Percentiles rank a stretch among this genome's conserved stretches.
Conservation (phyloP, 2,113 vertebrate genomes). For the Pseudopodoces humilis region DNA sequence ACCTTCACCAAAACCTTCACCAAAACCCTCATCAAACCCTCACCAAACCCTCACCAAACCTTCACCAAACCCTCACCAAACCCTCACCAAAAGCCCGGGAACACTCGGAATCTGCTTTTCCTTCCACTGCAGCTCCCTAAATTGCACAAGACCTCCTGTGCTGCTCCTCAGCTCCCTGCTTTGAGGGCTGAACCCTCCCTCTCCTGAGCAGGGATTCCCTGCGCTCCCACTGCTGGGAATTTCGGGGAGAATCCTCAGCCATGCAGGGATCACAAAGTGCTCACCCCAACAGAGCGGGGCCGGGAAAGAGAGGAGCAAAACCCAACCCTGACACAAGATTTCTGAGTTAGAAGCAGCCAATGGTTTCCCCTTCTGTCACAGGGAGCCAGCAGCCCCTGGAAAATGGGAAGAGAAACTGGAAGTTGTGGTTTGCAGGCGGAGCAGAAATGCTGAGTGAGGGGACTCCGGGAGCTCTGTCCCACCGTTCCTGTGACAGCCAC, state of each 20-base stretch:
- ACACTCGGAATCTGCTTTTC: accelerated
- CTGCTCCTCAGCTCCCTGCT: accelerated
- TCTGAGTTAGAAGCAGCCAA: accelerated
- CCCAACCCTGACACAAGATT: accelerated
- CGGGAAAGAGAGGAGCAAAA: not conserved
- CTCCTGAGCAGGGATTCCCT: not conserved
- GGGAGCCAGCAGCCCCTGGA: not conserved
- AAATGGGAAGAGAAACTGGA: not conserved
- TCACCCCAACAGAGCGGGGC: not conserved
- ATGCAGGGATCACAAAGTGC: too few relatives aligned
- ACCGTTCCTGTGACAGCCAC: not conserved
- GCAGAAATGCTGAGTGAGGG: accelerated
- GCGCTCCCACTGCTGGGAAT: accelerated
- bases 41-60: not conserved
- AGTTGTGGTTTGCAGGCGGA: not conserved
- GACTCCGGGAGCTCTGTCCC: not conserved
- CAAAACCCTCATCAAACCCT: not conserved
- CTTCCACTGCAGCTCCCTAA: not conserved
- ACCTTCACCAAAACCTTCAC: not conserved
- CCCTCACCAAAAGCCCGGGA: not conserved
- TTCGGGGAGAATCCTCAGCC: accelerated
- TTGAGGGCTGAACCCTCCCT: accelerated
- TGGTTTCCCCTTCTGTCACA: not conserved
- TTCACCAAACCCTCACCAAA: too few relatives aligned
- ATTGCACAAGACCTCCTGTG: too few relatives aligned